Evolutionary conservation across 2,797 vertebrate species (phyloP).

Genomic region (Chelmon rostratus): DNA sequence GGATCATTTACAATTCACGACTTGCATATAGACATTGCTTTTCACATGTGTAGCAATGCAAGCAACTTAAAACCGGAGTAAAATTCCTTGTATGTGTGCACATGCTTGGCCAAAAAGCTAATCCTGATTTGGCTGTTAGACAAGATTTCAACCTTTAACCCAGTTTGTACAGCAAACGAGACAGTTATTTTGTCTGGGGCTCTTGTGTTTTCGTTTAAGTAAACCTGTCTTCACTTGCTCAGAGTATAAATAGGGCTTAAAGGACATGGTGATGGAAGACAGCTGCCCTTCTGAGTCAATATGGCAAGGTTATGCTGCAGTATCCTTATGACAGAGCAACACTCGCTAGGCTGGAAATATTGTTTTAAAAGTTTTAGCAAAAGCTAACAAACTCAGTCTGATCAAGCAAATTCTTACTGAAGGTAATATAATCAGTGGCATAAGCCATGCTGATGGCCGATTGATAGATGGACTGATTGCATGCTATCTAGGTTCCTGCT

Average conservation of each 20-base stretch:
- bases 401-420: not conserved
- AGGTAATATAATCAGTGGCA: slow-evolving; percentile 25
- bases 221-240: not conserved
- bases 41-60: not conserved
- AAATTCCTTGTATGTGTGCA: not conserved
- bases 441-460: not conserved
- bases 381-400: not conserved
- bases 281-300: too few species aligned
- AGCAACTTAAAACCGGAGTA: not conserved
- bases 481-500: not conserved
- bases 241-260: not conserved
- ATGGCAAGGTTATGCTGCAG: not conserved
- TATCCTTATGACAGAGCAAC: not conserved
- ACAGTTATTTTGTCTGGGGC: not conserved
- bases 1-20: not conserved
- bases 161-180: not conserved
- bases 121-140: not conserved
- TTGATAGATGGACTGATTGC: slow-evolving; percentile 3
- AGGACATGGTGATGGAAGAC: not conserved
- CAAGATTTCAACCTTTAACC: not conserved
- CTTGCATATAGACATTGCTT: not conserved
- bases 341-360: not conserved
- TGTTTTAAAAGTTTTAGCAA: not conserved
- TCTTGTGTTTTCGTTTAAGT: not conserved
- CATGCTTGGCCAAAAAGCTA: not conserved